These are phyloP conservation scores for Kryptolebias marmoratus DNA, from an alignment of 2,113 vertebrate species.

Conservation along the genomic window DNA sequence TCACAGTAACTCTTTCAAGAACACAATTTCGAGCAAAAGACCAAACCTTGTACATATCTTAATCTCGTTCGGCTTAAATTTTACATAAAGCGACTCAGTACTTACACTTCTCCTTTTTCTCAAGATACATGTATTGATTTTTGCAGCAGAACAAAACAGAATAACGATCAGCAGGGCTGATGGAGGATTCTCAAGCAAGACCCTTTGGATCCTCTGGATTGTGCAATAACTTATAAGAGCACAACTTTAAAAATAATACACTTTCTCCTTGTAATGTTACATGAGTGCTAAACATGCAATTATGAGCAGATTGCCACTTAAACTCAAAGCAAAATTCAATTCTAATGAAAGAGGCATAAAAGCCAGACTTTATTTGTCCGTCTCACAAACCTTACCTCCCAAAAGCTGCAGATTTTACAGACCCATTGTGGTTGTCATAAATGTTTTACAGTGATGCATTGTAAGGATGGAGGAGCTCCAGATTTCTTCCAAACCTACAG, in stretches of 20 bases:
- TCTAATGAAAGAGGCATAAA: slow-evolving; percentile 18
- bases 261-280: neutral
- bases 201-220: slow-evolving; percentile 16
- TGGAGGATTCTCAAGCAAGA: slow-evolving; percentile 59
- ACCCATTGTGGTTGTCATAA: slow-evolving; percentile 39
- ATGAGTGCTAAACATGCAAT: neutral
- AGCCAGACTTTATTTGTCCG: slow-evolving; percentile 24
- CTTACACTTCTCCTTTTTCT: slow-evolving; percentile 57
- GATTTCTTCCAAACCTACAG: slow-evolving; percentile 13
- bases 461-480: slow-evolving; percentile 38
- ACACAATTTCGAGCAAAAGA: slow-evolving; percentile 17
- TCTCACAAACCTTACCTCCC: slow-evolving; percentile 19
- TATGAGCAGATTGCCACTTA: slow-evolving; percentile 11
- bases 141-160: slow-evolving; percentile 45
- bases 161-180: slow-evolving; percentile 54
- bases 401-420: slow-evolving; percentile 36
- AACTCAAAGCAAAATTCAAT: slow-evolving; percentile 13
- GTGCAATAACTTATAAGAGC: slow-evolving; percentile 19
- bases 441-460: slow-evolving; percentile 44
- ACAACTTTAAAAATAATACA: slow-evolving; percentile 26
- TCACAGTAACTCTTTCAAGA: slow-evolving; percentile 13
- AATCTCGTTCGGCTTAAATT: slow-evolving; percentile 55
- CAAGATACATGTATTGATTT: slow-evolving; percentile 58
- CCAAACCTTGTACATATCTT: slow-evolving; percentile 39
- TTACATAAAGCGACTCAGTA: slow-evolving; percentile 48